Conservation (phyloP, 2,888 invertebrate genomes). For the Marasmarcha lunaedactyla region DNA sequence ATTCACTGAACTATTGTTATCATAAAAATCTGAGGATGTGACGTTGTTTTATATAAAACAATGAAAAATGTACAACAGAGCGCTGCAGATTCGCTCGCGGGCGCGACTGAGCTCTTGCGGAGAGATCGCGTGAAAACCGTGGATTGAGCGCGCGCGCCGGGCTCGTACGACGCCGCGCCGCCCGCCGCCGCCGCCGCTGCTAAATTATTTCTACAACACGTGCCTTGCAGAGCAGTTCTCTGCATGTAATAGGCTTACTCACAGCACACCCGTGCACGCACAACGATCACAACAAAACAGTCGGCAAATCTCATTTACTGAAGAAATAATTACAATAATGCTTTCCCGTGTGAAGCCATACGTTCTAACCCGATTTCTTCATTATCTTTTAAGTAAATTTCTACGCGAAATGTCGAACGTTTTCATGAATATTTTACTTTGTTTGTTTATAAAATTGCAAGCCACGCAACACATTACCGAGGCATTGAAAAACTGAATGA, state of each 20-base stretch:
- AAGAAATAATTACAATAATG: conserved; percentile 1
- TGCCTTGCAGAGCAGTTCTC: conserved; percentile 1
- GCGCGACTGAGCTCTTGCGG: conserved; percentile 54
- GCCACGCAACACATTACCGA: neutral
- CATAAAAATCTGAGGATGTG: no score
- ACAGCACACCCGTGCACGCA: neutral
- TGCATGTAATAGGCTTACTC: conserved; percentile 7
- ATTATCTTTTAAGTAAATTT: no score
- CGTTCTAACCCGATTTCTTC: neutral
- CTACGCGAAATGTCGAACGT: no score
- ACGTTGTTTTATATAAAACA: no score
- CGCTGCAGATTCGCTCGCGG: conserved; percentile 30
- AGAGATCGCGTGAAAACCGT: conserved; percentile 67
- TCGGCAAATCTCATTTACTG: conserved; percentile 6
- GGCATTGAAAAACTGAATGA: conserved; percentile 6
- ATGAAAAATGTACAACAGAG: neutral
- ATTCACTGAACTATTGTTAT: no score
- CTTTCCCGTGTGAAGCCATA: neutral
- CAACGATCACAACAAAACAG: neutral
- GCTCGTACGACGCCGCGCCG: neutral
- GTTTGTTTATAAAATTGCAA: neutral
- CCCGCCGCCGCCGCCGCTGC: neutral
- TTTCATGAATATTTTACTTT: no score
- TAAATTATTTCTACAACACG: conserved; percentile 6
- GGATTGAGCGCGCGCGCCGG: conserved; percentile 15